A percentile compares a stretch with the other conserved stretches of the same genome.
Conservation (phyloP, 2,888 invertebrate genomes). For the Sinotaia quadrata region DNA sequence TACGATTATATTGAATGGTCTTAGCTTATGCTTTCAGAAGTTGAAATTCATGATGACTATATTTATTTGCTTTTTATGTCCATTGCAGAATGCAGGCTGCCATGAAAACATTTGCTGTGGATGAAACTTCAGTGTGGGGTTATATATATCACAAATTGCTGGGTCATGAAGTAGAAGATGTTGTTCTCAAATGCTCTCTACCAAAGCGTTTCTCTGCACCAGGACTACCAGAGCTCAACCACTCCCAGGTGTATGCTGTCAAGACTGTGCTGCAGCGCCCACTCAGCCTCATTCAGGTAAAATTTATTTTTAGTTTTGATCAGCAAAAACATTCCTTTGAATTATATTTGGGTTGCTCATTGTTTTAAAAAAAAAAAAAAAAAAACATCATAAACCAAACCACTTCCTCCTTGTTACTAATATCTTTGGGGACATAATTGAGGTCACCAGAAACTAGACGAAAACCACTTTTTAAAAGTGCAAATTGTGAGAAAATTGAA, state of each 20-base stretch:
- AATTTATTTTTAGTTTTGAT: background rate
- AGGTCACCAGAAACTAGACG: too few species aligned
- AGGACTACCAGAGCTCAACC: constrained; percentile 96
- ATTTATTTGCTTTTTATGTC: background rate
- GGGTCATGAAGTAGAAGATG: constrained; percentile 86
- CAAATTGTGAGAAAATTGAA: too few species aligned
- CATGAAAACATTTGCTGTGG: constrained; percentile 93
- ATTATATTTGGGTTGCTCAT: background rate
- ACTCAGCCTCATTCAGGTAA: constrained; percentile 92
- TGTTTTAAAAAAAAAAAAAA: too few species aligned
- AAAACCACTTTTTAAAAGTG: too few species aligned
- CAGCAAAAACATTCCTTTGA: background rate
- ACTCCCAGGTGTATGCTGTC: constrained; percentile 96
- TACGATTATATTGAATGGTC: too few species aligned
- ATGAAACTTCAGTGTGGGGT: constrained; percentile 95
- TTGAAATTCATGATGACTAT: too few species aligned
- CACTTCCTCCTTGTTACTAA: too few species aligned
- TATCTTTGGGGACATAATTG: too few species aligned
- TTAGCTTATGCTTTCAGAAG: too few species aligned
- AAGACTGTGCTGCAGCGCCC: constrained; percentile 98
- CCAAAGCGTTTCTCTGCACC: constrained; percentile 98
- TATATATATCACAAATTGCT: constrained; percentile 97
- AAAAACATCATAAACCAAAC: too few species aligned
- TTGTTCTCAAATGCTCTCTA: constrained; percentile 89
- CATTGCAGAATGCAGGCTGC: constrained; percentile 90